Base-by-base conservation (phyloP, 92 coral and sea anemone genomes). In the Palythoa heliodiscus region DNA sequence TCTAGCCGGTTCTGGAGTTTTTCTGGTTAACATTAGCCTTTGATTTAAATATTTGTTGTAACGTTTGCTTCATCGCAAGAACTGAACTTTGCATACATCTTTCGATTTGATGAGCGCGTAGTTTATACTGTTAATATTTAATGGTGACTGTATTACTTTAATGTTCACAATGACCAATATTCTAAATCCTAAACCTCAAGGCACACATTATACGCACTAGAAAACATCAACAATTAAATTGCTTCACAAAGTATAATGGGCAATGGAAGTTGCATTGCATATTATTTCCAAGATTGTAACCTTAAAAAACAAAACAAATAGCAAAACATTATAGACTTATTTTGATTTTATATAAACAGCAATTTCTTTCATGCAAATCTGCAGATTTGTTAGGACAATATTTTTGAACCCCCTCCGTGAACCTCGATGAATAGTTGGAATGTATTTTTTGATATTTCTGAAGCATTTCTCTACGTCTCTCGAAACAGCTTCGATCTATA, bases 161-260 rank as follows among this genome's bases (percentile, higher is more conserved):
- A 54, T 77, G 82, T 77, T 48, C 24, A 15, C 50, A 12, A 54
- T 77, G 17, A 37, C 35, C 82, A 77, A 77, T 37, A 57, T 23
- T 10, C 68, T 37, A 1, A 77, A 37, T 22, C 67, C 22, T 16
- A 57, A 55, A 60, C 39, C 82, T 77, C 52, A 58, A 77, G 70
- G 50, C 13, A 77, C 16, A 57, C 24, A 16, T 43, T 25, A 39
- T 39, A 77, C 69, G 57, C 11, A 77, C 43, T 29, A 19, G 67
- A 77, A 77, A 57, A 77, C 68, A 77, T 29, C 64, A 77, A 55
- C 82, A 75, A 75, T 75, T 75, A 23, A 77, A 77, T 25, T 53
- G 68, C 8, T 40, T 5, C 5, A 52, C 24, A 35, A 75, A 75
- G 19, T 12, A 15, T 29, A 77, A 57, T n/a, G 37, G 24, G 4